These are phyloP conservation scores for Zosterops borbonicus DNA, from an alignment of 2,113 vertebrate genomes.

Conservation along the genomic window DNA sequence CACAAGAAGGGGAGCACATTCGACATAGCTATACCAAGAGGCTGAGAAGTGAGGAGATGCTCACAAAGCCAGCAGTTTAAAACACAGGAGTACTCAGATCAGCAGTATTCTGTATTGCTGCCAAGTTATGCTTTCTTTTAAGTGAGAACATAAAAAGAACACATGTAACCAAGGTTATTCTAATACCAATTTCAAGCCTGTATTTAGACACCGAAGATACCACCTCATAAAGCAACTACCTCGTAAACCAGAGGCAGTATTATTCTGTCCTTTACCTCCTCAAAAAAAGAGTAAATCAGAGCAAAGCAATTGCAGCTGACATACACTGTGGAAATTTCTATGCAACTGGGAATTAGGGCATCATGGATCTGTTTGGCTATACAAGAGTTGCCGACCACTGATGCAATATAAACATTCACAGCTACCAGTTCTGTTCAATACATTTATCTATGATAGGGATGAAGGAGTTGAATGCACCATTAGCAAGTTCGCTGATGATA, in stretches of 20 bases:
- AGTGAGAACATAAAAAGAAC: neutral
- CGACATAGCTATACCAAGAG: neutral
- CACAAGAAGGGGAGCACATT: neutral
- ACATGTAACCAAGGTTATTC: neutral
- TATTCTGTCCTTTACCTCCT: neutral
- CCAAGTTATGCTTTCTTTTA: neutral
- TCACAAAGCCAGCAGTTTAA: neutral
- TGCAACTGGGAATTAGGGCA: neutral
- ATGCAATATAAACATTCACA: neutral
- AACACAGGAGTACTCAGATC: neutral
- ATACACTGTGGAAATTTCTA: neutral
- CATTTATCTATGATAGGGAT: neutral
- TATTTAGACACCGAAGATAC: neutral
- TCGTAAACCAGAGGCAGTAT: neutral
- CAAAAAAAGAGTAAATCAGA: neutral
- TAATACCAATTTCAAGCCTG: neutral
- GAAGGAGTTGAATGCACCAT: neutral
- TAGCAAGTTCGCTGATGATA: neutral
- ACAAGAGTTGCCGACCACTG: neutral
- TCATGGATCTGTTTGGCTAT: neutral
- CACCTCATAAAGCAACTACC: neutral
- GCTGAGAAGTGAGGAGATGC: neutral
- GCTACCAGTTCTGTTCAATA: neutral
- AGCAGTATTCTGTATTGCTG: neutral
- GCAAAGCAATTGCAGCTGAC: neutral